phyloP scores from a whole-genome alignment of 2,797 vertebrate species.

The Halcyon smyrnensis region DNA sequence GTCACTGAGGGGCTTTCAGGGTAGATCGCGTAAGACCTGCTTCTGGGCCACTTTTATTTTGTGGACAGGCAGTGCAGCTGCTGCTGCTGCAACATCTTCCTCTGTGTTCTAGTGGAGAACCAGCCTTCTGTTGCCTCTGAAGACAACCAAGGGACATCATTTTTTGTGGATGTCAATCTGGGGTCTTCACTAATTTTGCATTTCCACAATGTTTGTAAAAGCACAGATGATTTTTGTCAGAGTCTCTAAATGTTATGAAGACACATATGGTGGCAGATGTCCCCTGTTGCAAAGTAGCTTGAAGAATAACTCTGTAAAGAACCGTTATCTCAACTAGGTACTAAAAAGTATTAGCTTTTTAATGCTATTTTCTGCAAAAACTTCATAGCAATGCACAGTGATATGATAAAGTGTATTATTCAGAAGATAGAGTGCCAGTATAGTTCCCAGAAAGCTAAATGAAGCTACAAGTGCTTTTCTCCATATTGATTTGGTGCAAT shows the following conservation, averaged over 20 bases:
- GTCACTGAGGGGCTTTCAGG: neutral
- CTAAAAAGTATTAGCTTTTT: neutral
- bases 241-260: neutral
- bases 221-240: neutral
- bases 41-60: neutral
- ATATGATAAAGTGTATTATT: neutral
- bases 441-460: neutral
- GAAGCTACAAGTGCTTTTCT: neutral
- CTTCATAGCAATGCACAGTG: neutral
- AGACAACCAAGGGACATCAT: neutral
- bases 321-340: neutral
- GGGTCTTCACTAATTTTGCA: neutral
- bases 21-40: accelerated
- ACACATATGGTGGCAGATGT: neutral
- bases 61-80: neutral
- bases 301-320: neutral
- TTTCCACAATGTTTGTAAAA: slow-evolving; percentile 5
- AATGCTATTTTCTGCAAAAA: neutral
- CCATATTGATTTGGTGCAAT: neutral
- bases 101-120: neutral
- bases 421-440: neutral
- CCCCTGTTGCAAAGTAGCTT: neutral
- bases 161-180: neutral
- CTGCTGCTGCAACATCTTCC: neutral
- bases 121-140: neutral